Conservation (phyloP, 2,888 invertebrate genomes). For the Andrena minutula region DNA sequence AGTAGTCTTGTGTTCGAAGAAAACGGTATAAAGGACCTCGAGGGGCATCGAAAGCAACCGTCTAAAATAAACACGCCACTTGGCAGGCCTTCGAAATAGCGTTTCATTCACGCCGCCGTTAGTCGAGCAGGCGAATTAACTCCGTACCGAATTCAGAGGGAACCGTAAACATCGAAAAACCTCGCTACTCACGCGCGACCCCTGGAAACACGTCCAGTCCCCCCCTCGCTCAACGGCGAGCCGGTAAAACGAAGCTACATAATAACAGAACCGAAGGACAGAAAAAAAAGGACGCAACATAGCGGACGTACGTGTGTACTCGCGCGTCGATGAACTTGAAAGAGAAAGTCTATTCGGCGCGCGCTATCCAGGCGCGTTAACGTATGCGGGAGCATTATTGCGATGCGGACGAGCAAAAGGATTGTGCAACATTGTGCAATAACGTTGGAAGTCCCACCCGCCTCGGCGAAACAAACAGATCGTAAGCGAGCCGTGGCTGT, state of each 20-base stretch:
- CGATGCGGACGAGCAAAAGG: slow-evolving; percentile 54
- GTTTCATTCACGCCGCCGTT: slow-evolving; percentile 61
- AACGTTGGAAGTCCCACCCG: slow-evolving; percentile 61
- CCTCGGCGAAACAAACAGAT: slow-evolving; percentile 59
- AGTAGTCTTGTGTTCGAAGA: slow-evolving; percentile 51
- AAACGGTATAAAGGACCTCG: slow-evolving; percentile 51
- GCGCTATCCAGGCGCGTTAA: slow-evolving; percentile 43
- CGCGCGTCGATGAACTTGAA: slow-evolving; percentile 63
- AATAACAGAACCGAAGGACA: no score
- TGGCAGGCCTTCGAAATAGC: slow-evolving; percentile 63
- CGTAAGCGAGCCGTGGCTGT: slow-evolving; percentile 42
- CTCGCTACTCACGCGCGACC: background rate
- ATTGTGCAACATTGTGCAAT: slow-evolving; percentile 74
- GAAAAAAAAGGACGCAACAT: slow-evolving; percentile 13
- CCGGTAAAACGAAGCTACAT: no score
- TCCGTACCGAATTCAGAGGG: background rate
- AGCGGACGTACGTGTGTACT: slow-evolving; percentile 1
- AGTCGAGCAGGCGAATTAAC: slow-evolving; percentile 21
- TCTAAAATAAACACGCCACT: slow-evolving; percentile 68
- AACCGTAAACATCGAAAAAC: slow-evolving; percentile 2
- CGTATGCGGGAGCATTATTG: slow-evolving; percentile 64
- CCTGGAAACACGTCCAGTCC: background rate
- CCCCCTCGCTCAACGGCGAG: background rate
- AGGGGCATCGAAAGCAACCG: slow-evolving; percentile 52
- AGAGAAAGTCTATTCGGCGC: slow-evolving; percentile 62